Percentiles rank a stretch among this genome's conserved stretches.
These are phyloP conservation scores for Arrhamphus sclerolepis DNA, from an alignment of 2,797 vertebrate species.

Conservation along the genomic window DNA sequence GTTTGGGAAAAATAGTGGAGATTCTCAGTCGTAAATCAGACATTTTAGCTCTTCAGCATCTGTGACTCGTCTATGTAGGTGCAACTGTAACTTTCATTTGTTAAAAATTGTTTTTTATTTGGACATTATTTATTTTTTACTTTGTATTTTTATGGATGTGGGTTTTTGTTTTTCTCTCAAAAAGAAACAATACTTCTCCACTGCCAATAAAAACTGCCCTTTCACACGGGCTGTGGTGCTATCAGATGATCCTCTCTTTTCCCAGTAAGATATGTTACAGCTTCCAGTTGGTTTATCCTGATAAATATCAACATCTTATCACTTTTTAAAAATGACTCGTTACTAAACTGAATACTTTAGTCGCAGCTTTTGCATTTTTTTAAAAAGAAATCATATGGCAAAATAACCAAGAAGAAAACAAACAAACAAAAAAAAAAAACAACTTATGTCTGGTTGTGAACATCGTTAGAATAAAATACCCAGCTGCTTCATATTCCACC, in stretches of 20 bases:
- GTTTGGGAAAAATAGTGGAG: slow-evolving; percentile 19
- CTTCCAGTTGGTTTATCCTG: slow-evolving; percentile 13
- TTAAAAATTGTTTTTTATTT: slow-evolving; percentile 40
- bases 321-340: slow-evolving; percentile 2
- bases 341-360: no score
- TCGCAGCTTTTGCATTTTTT: no score
- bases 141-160: slow-evolving; percentile 48
- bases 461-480: no score
- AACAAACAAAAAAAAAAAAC: no score
- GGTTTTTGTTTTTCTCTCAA: slow-evolving; percentile 39
- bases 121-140: slow-evolving; percentile 63
- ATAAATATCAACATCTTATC: slow-evolving; percentile 1
- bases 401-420: no score
- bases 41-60: neutral
- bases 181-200: slow-evolving; percentile 20
- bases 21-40: slow-evolving; percentile 3
- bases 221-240: slow-evolving; percentile 65
- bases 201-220: slow-evolving; percentile 65
- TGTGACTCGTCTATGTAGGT: slow-evolving; percentile 17
- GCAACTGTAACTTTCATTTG: slow-evolving; percentile 9
- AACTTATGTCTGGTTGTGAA: no score
- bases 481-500: no score
- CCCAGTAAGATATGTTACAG: neutral
- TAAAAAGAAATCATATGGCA: no score
- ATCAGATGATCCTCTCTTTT: slow-evolving; percentile 21